phyloP scores from a whole-genome alignment of 2,113 vertebrate species.

The Accipiter virgatus region DNA sequence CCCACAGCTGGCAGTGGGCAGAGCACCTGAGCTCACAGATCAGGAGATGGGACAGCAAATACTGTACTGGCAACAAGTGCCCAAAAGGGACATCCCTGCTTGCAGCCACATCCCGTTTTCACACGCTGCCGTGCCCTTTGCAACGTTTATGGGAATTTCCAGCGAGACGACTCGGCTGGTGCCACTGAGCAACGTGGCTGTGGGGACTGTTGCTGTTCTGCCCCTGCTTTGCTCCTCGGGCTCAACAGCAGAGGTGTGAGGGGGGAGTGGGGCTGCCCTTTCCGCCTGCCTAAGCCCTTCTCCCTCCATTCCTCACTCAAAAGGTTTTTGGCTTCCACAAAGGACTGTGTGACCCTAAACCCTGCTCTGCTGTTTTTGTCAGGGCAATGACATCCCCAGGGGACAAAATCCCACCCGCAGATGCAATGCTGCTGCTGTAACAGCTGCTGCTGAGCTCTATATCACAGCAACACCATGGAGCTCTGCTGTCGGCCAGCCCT shows the following conservation, averaged over 20 bases:
- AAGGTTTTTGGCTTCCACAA: not conserved
- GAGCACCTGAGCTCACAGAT: not conserved
- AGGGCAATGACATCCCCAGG: not conserved
- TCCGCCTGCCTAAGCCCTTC: not conserved
- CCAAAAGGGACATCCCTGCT: not conserved
- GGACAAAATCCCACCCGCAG: not conserved
- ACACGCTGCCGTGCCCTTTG: not conserved
- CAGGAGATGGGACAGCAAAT: not conserved
- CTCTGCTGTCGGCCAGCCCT: not conserved
- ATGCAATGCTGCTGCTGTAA: not conserved
- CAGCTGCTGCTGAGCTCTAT: not conserved
- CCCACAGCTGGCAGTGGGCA: not conserved
- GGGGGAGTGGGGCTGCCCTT: not conserved
- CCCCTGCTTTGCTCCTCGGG: not conserved
- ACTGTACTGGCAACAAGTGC: not conserved
- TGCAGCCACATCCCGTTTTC: rapidly evolving
- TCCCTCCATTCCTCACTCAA: not conserved
- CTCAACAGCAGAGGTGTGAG: not conserved
- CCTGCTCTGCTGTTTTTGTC: not conserved
- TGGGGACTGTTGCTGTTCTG: not conserved
- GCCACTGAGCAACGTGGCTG: not conserved
- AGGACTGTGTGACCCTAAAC: not conserved
- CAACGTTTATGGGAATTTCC: not conserved
- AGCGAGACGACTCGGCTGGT: not conserved
- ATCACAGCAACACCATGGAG: not conserved